These are phyloP conservation scores for Chelon labrosus DNA, from an alignment of 2,797 vertebrate species.

Conservation along the genomic window DNA sequence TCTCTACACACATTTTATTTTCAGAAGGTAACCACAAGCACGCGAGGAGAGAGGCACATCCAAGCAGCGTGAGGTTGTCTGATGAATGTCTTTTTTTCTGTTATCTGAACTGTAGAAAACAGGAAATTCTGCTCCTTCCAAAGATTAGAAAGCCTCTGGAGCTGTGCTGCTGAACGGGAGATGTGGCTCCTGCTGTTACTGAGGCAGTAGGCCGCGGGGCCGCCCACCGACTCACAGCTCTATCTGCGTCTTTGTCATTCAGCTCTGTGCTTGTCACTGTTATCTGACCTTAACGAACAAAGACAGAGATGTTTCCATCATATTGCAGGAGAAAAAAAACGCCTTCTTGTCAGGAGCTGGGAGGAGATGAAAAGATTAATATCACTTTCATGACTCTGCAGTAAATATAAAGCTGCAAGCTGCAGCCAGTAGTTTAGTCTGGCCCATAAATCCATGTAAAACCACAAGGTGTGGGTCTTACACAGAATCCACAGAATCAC, in stretches of 20 bases:
- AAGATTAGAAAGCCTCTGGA: too few species aligned
- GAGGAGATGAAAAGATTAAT: slow-evolving; percentile 1
- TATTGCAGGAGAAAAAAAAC: neutral
- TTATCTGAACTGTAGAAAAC: too few species aligned
- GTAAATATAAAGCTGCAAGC: slow-evolving; percentile 7
- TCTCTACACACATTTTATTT: neutral
- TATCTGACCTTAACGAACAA: neutral
- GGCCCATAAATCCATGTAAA: neutral
- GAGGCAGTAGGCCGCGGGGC: too few species aligned
- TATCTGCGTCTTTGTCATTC: neutral
- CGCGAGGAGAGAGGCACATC: neutral
- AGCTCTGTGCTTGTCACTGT: neutral
- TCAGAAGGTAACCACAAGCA: neutral
- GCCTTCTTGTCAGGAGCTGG: neutral
- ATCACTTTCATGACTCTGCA: neutral
- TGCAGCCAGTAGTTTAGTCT: neutral
- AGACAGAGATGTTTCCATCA: too few species aligned
- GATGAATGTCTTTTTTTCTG: too few species aligned
- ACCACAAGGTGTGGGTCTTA: neutral
- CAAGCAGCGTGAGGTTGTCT: neutral
- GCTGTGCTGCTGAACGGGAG: too few species aligned
- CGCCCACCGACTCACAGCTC: too few species aligned
- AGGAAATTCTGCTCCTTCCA: too few species aligned
- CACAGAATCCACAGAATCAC: neutral
- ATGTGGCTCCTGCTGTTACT: too few species aligned